Evolutionary conservation across 1,140 invertebrate genomes (phyloP), one percentile per base, ranked within the genome.

Genomic region (Steinernema khuongi): DNA sequence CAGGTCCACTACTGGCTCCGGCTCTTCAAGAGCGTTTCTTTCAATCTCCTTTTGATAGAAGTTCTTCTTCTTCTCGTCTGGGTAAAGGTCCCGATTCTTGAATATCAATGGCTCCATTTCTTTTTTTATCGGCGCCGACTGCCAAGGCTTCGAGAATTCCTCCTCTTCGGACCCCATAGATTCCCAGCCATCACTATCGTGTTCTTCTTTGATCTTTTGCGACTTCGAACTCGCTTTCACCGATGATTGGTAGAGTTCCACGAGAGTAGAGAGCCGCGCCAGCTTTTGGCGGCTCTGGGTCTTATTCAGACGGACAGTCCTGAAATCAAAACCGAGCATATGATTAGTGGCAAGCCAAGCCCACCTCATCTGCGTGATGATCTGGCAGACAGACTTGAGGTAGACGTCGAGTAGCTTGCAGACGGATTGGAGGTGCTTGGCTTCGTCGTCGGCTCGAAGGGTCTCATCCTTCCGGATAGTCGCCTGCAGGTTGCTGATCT

Each of bases 211-310:
- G 14, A n/a, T 60, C 50, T n/a, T 60, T 22, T 60, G 11, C 4
- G 7, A 14, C 50, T 60, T 60, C 50, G 50, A 17, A n/a, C 22
- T 22, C 4, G 50, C 11, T 7, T 4, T 60, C 4, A 79, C 78
- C 31, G 50, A 70, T 29, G 41, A 14, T 31, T 69, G 69, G 41
- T 81, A 80, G 68, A 80, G 71, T 1, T 83, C 72, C 17, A 83
- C 80, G 11, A 81, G 67, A 68, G 80, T 83, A 18, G 75, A 78
- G 11, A 81, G 33, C 22, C 80, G 81, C 19, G 81, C 80, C 26
- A 81, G 74, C 30, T 66, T 31, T 14, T 74, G 19, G 18, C 80
- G 71, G 41, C 78, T 75, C 26, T 80, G 68, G 0, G 78, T 60
- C 36, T 81, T 81, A 66, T 76, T 70, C n/a, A 81, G 33, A 60